A percentile compares a stretch with the other conserved stretches of the same genome.
Evolutionary conservation across 2,113 vertebrate species (phyloP).

Genomic region (Hystrix cristata): DNA sequence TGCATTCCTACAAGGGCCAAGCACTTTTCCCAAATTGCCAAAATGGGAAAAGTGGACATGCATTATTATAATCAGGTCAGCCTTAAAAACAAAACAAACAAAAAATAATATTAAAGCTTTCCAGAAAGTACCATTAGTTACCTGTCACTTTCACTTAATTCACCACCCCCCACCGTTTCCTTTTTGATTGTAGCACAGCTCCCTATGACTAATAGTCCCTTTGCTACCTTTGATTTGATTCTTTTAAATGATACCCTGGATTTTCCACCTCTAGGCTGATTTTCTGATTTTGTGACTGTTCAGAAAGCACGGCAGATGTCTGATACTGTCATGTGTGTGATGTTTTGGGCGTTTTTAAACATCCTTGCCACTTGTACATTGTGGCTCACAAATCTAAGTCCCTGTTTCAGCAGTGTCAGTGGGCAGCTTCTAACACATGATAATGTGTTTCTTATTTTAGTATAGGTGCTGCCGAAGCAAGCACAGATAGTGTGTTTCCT

Average conservation of each 20-base stretch:
- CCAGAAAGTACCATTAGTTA: background rate
- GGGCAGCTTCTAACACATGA: background rate
- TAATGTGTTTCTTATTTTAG: background rate
- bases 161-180: background rate
- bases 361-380: background rate
- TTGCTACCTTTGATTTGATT: background rate
- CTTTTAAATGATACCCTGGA: background rate
- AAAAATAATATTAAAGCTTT: background rate
- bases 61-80: slow-evolving; percentile 16
- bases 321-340: too few relatives aligned
- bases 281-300: background rate
- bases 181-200: background rate
- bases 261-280: background rate
- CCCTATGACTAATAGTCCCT: background rate
- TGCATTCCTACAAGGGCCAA: background rate
- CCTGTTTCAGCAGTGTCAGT: fast-evolving
- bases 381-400: background rate
- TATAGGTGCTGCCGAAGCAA: too few relatives aligned
- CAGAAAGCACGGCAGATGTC: background rate
- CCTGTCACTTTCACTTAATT: background rate
- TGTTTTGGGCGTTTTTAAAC: background rate
- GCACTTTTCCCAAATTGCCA: slow-evolving; percentile 31
- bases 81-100: slow-evolving; percentile 23
- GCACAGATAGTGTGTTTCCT: background rate
- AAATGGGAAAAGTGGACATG: background rate